Percentiles rank a stretch among this genome's conserved stretches.
These are phyloP conservation scores for Trachelus stipa DNA, from an alignment of 2,888 invertebrate genomes.

Conservation along the genomic window DNA sequence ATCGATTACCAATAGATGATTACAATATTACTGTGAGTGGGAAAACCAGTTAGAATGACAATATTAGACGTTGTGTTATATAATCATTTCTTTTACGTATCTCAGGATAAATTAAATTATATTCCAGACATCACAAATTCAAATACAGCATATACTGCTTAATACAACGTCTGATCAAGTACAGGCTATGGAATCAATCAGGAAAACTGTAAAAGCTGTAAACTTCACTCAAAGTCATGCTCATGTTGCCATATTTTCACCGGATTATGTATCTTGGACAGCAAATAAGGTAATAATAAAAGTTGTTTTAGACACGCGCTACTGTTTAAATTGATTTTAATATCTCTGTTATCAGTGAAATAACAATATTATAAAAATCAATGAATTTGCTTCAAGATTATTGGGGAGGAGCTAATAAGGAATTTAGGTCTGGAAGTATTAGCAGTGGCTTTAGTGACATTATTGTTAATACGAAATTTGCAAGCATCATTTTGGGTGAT, in stretches of 20 bases:
- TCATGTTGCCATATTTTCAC: conserved; percentile 54
- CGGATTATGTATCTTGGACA: conserved; percentile 61
- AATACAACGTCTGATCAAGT: conserved; percentile 57
- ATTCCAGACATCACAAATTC: conserved; percentile 58
- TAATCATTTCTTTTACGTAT: neutral
- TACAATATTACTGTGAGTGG: conserved; percentile 61
- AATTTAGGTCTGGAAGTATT: conserved; percentile 65
- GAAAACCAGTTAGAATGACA: neutral
- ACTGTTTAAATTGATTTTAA: conserved; percentile 4
- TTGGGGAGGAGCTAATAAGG: conserved; percentile 61
- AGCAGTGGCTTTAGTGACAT: conserved; percentile 66
- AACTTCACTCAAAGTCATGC: conserved; percentile 51
- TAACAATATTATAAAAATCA: conserved; percentile 12
- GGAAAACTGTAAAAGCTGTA: conserved; percentile 44
- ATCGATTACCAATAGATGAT: conserved; percentile 51
- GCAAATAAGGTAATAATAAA: conserved; percentile 54
- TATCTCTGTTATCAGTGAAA: conserved; percentile 8
- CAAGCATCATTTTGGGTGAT: conserved; percentile 65
- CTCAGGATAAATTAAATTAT: neutral
- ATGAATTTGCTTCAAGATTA: conserved; percentile 45
- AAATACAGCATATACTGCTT: conserved; percentile 58
- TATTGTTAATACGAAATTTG: conserved; percentile 65
- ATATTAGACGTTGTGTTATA: neutral
- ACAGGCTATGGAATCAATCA: conserved; percentile 57
- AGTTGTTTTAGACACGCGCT: neutral